Base-by-base conservation (phyloP, 2,113 vertebrate genomes). In the Scomber scombrus region DNA sequence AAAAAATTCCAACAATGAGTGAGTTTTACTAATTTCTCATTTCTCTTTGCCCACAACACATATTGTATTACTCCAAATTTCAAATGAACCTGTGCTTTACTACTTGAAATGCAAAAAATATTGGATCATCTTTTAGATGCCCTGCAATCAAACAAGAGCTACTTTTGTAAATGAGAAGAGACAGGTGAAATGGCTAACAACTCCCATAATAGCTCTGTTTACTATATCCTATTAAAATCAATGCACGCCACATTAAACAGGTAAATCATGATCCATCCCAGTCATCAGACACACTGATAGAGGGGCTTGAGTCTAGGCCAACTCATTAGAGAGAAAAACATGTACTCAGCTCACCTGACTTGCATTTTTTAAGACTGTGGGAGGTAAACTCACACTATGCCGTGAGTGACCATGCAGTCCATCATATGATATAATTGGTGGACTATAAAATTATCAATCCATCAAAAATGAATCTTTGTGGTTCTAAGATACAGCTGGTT, bases 381-480 rank as follows among this genome's bases (percentile, higher is more conserved):
- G 18, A 49, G 18, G 60, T 10, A 34, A 65, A 47, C 71, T 73
- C n/a, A 3, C 12, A 26, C 34, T 40, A 9, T 9, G 34, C 1
- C 8, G 19, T n/a, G 3, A 19, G 15, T 12, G 16, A 31, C 13
- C 4, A 0, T 15, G 14, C 11, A n/a, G 14, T 34, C 26, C n/a
- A 55, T 65, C 5, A 16, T 18, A 54, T 29, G 7, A 40, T 55
- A 45, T 45, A 16, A 64, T 46, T 43, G 16, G 14, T 57, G 49
- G 19, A 55, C 52, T 23, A 19, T 23, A 13, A 23, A 56, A 14
- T 15, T 4, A 26, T 14, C 5, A 26, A 13, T 56, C 23, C 21
- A 56, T 40, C 34, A 40, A 61, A 21, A 71, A 16, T 3, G 26
- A 40, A 56, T 45, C 29, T 80, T 43, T 52, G 45, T 60, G 15